Evolutionary conservation across 2,797 vertebrate genomes (phyloP).

Genomic region (Petrocephalus schoutedeni): DNA sequence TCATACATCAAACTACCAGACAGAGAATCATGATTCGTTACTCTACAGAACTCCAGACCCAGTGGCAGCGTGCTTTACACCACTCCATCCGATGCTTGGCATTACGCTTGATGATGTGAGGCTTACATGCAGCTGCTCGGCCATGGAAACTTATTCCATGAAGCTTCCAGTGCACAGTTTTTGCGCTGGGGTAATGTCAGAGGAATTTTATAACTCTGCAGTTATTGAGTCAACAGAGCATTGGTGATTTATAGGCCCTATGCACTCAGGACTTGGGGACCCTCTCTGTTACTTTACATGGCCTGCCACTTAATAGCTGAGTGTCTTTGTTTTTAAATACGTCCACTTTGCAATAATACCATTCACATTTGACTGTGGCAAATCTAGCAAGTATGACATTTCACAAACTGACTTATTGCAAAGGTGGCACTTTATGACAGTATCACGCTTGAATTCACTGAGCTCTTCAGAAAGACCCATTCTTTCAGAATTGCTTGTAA

Average conservation of each 20-base stretch:
- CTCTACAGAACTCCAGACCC: background rate
- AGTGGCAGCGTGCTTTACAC: too few species aligned
- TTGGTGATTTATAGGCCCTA: too few species aligned
- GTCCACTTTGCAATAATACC: background rate
- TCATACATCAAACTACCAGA: background rate
- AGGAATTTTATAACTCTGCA: too few species aligned
- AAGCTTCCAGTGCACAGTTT: too few species aligned
- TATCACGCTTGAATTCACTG: background rate
- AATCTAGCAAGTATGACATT: background rate
- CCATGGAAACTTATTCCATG: too few species aligned
- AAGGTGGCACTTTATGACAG: background rate
- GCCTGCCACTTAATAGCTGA: background rate
- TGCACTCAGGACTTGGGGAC: background rate
- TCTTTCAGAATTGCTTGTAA: background rate
- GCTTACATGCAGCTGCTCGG: too few species aligned
- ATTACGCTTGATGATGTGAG: too few species aligned
- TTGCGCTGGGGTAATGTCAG: too few species aligned
- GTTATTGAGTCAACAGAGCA: background rate
- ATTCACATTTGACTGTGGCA: background rate
- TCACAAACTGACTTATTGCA: background rate
- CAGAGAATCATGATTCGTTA: background rate
- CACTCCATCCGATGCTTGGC: too few species aligned
- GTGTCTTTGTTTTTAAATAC: background rate
- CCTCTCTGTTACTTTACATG: background rate
- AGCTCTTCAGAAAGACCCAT: background rate